A percentile compares a stretch with the other conserved stretches of the same genome.
These are phyloP conservation scores for Hemibagrus wyckioides DNA, from an alignment of 2,113 vertebrate genomes.

Conservation along the genomic window DNA sequence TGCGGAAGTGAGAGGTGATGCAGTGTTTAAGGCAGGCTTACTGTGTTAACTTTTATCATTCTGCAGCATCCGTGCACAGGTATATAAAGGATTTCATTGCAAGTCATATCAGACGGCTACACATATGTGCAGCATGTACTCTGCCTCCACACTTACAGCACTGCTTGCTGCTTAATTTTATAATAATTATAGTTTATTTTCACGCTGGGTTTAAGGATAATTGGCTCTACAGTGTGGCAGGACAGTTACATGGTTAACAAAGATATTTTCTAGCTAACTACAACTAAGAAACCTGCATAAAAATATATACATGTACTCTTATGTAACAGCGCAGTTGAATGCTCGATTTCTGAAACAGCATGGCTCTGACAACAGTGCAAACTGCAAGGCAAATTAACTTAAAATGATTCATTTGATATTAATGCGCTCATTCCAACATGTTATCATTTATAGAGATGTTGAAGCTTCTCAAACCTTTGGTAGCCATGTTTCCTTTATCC, in stretches of 20 bases:
- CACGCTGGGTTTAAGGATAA: background rate
- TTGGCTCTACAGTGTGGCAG: background rate
- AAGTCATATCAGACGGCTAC: background rate
- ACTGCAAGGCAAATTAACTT: too few species aligned
- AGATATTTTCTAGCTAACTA: background rate
- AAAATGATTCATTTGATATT: too few species aligned
- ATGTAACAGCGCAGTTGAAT: too few species aligned
- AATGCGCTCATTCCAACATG: too few species aligned
- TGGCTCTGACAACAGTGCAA: too few species aligned
- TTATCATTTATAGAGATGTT: too few species aligned
- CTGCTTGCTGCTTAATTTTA: background rate
- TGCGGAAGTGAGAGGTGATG: background rate
- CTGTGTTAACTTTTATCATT: background rate
- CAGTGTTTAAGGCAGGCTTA: background rate
- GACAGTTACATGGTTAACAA: too few species aligned
- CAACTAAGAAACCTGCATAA: background rate
- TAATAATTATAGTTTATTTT: background rate
- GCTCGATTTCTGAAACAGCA: too few species aligned
- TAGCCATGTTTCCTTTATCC: background rate
- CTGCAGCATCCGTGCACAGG: background rate
- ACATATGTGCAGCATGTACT: background rate
- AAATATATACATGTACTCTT: too few species aligned
- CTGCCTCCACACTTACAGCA: background rate
- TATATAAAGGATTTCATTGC: background rate
- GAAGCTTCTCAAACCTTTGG: too few species aligned